Percentiles rank a stretch among this genome's conserved stretches.
Conservation (phyloP, 2,113 vertebrate species). For the Psophia crepitans region DNA sequence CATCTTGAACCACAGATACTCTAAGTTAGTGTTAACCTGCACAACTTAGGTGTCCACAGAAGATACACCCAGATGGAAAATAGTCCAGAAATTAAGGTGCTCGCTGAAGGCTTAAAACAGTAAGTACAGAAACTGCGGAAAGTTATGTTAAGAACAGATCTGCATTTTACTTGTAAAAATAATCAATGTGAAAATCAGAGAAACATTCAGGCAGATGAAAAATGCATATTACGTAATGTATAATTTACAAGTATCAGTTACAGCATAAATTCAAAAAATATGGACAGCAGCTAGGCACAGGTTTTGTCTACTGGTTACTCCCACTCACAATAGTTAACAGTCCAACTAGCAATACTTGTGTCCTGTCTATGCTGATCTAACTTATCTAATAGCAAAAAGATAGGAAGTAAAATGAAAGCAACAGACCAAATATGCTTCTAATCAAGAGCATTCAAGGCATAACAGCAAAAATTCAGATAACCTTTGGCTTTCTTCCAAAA, state of each 20-base stretch:
- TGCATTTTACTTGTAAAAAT: background rate
- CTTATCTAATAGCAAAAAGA: too few relatives aligned
- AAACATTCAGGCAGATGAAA: background rate
- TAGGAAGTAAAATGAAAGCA: too few relatives aligned
- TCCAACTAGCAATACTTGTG: too few relatives aligned
- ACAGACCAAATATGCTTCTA: too few relatives aligned
- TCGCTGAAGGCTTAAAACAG: background rate
- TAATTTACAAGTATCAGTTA: background rate
- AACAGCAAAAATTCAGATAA: too few relatives aligned
- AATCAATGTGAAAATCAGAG: background rate
- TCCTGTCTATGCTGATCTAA: too few relatives aligned
- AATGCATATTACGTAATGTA: background rate
- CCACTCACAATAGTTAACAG: background rate
- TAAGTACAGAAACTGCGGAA: background rate
- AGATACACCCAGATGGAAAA: accelerated
- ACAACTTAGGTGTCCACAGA: background rate
- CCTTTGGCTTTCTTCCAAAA: too few relatives aligned
- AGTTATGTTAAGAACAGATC: background rate
- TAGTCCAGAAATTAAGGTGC: background rate
- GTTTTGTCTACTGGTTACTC: background rate
- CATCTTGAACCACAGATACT: background rate
- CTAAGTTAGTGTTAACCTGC: background rate
- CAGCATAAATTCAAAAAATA: background rate
- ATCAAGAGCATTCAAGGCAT: too few relatives aligned
- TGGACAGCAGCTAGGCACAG: background rate